These are phyloP conservation scores for Glaucomys volans DNA, from an alignment of 2,113 vertebrate species.

Conservation along the genomic window DNA sequence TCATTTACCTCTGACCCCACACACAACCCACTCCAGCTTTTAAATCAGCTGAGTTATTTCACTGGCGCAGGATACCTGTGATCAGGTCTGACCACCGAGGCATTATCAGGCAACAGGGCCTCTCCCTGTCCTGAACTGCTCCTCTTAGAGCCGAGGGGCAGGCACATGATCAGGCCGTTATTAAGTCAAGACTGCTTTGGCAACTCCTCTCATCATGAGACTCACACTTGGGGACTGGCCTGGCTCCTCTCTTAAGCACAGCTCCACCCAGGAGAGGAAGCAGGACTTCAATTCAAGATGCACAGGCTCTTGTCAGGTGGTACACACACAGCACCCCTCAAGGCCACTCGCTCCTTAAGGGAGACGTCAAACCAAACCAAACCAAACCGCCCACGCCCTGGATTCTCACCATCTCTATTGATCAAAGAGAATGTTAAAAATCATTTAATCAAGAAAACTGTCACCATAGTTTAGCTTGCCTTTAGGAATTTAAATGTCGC, in stretches of 20 bases:
- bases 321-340: accelerated
- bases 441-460: not conserved
- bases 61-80: not conserved
- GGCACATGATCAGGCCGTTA: not conserved
- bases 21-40: not conserved
- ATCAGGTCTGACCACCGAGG: accelerated
- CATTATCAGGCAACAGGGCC: accelerated
- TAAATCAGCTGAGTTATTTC: accelerated
- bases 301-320: not conserved
- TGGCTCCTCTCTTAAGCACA: not conserved
- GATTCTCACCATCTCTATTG: accelerated
- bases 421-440: accelerated
- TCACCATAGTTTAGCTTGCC: not conserved
- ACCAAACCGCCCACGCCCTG: too few species aligned
- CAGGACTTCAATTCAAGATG: not conserved
- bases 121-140: not conserved
- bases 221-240: not conserved
- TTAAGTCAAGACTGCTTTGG: not conserved
- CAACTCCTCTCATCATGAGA: not conserved
- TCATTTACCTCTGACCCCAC: not conserved
- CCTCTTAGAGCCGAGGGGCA: not conserved
- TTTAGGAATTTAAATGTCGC: not conserved
- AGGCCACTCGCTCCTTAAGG: not conserved
- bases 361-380: not conserved
- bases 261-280: not conserved